Base-by-base conservation (phyloP, 2,888 invertebrate genomes). In the Crematogaster levior region DNA sequence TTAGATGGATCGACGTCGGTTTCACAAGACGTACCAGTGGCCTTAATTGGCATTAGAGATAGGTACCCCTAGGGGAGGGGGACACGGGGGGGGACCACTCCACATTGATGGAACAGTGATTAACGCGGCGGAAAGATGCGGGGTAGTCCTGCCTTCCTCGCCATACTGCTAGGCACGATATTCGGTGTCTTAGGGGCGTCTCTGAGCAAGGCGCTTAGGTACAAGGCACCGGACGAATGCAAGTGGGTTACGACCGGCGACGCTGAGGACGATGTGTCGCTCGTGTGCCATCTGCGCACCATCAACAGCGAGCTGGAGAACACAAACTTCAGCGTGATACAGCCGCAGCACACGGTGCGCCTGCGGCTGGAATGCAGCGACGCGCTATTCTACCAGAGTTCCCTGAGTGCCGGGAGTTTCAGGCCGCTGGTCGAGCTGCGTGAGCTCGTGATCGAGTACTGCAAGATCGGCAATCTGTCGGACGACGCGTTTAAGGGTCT, bases 401-500 rank as follows among this genome's bases (percentile, higher is more conserved):
- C 97, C 66, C 95, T 97, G 83, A 96, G 96, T 92, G 96, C 97
- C 79, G 97, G 97, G 89, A 97, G 97, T 94, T 97, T 97, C 93
- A 95, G 97, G 88, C 97, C 97, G 90, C 95, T 97, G 88, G 95
- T 97, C 86, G 97, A 97, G 94, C 95, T 98, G 82, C 96, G 96
- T 85, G 97, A 97, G 91, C 96, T 98, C 72, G 96, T 97, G 60
- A 97, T 98, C 90, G 97, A 97, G 93, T 97, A 97, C 93, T 98
- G 98, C 94, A 97, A 97, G 95, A 97, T 98, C 85, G 97, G 97
- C 81, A 97, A 97, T 93, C 95, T 98, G 82, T 97, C 97, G 83
- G 97, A 97, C 91, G 97, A 97, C 81, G 97, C 98, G n/a, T 97
- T 98, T 92, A 96, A 96, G 61, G 97, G 97, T 63, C 96, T 98